Evolutionary conservation across 2,888 invertebrate species (phyloP), one percentile per base, ranked within the genome.

Genomic region (Meandrusa payeni): DNA sequence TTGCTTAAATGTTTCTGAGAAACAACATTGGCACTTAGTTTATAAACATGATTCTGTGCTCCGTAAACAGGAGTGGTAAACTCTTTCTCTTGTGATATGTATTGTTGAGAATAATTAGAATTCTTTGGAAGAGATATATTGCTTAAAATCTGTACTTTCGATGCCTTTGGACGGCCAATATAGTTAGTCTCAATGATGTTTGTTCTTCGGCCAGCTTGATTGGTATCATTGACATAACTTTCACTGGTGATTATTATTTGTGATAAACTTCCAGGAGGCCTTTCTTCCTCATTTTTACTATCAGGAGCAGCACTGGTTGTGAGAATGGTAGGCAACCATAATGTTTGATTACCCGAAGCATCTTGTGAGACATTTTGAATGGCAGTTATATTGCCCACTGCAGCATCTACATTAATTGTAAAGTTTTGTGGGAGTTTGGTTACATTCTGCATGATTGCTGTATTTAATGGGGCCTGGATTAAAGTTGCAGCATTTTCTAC

Each of bases 81-180:
- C 43, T 87, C 85, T 59, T 85, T 86, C 27, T 69, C 64, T 54
- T 73, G 72, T 31, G 75, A 64, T 39, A 81, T 67, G 48, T 79
- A 86, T 52, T 79, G 78, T 51, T 78, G 83, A 15, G 76, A 69
- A 53, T 79, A 85, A 55, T 64, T 76, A 32, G 85, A 63, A 52
- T 65, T 80, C 61, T 87, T 87, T 2, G 87, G 82, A 53, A 88
- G 60, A 46, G 87, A 76, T 67, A 88, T 83, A 50, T 87, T 88
- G 51, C 88, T 88, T 49, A 88, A 66, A 57, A 88, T 88, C 54
- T 88, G 88, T 28, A 88, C 88, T 70, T 88, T 88, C 2, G 88
- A 79, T 39, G 77, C 50, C 50, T 87, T 86, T 1, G 81, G 76
- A 51, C 79, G 59, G 24, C 68, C 66, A 34, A 79, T 65, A 43